Base-by-base conservation (phyloP, 2,888 invertebrate genomes). In the Netelia fuscicornis region DNA sequence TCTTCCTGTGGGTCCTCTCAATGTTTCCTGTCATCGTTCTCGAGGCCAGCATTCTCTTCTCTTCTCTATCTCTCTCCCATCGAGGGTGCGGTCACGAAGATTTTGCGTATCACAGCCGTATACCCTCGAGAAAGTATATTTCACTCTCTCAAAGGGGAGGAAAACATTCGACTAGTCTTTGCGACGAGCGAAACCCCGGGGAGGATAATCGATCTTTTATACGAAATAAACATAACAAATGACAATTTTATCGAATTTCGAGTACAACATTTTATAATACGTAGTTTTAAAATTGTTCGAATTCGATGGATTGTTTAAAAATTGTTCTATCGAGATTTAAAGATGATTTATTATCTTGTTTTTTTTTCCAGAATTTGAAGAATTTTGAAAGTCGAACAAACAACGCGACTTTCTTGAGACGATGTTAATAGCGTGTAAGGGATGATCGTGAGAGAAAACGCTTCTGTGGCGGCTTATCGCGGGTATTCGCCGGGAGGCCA, bases 1-100 rank as follows among this genome's bases (percentile, higher is more conserved):
- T 48, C 82, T 82, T 85, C 82, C 85, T 79, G 82, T 79, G 75
- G 78, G 44, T 76, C 81, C 71, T 75, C 81, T 58, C 83, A 79
- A 85, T 83, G 85, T 83, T 85, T 85, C 85, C 85, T 79, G 83
- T 76, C 83, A 62, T 82, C 82, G 52, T 79, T 82, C 72, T 67
- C 62, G n/a, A 25, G 54, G 23, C 70, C 70, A 10, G 20, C 52
- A 37, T 64, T 42, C 54, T 58, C 23, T 6, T 37, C 67, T 13
- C 56, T 56, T n/a, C 52, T 20, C 70, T 30, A 20, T 25, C 20
- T 52, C 52, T 30, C 37, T 37, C 20, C 10, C 20, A 3, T 62
- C 62, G 9, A 17, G 48, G 60, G 65, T 75, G 30, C 74, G 60
- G 64, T 56, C 23, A 52, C 56, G 62, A 68, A 78, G 58, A 75